These are phyloP conservation scores for Archocentrus centrarchus DNA, from an alignment of 2,113 vertebrate species.

Conservation along the genomic window DNA sequence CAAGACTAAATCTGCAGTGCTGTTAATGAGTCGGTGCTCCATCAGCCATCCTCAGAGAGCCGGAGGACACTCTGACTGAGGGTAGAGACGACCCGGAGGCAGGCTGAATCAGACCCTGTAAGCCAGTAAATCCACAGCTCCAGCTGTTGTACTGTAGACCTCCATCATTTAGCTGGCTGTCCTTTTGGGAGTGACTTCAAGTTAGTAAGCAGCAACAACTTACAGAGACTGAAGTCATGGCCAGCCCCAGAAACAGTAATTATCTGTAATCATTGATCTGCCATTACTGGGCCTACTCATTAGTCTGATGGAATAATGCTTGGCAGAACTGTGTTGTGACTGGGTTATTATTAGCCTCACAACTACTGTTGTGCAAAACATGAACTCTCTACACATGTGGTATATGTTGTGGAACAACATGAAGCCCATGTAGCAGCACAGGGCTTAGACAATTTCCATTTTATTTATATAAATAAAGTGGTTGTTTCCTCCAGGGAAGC, in stretches of 20 bases:
- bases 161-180: slow-evolving; percentile 48
- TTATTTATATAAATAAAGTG: not conserved
- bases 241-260: slow-evolving; percentile 43
- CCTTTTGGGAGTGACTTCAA: slow-evolving; percentile 60
- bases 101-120: slow-evolving; percentile 50
- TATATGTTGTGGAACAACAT: slow-evolving; percentile 5
- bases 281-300: slow-evolving; percentile 46
- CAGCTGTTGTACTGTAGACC: slow-evolving; percentile 60
- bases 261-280: slow-evolving; percentile 64
- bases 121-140: slow-evolving; percentile 63
- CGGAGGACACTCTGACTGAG: slow-evolving; percentile 40
- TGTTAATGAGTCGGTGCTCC: slow-evolving; percentile 76
- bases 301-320: slow-evolving; percentile 58
- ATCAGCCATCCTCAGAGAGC: slow-evolving; percentile 66
- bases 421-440: not conserved
- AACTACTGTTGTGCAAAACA: slow-evolving; percentile 18
- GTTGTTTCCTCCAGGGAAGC: not conserved
- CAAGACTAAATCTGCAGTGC: slow-evolving; percentile 75
- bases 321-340: slow-evolving; percentile 26
- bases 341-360: slow-evolving; percentile 34
- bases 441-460: not conserved
- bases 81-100: slow-evolving; percentile 49
- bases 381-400: not conserved
- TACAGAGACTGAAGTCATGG: slow-evolving; percentile 49
- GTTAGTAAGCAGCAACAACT: slow-evolving; percentile 36